Evolutionary conservation across 2,888 invertebrate genomes (phyloP), one percentile per base, ranked within the genome.

Genomic region (Luperina nickerlii): DNA sequence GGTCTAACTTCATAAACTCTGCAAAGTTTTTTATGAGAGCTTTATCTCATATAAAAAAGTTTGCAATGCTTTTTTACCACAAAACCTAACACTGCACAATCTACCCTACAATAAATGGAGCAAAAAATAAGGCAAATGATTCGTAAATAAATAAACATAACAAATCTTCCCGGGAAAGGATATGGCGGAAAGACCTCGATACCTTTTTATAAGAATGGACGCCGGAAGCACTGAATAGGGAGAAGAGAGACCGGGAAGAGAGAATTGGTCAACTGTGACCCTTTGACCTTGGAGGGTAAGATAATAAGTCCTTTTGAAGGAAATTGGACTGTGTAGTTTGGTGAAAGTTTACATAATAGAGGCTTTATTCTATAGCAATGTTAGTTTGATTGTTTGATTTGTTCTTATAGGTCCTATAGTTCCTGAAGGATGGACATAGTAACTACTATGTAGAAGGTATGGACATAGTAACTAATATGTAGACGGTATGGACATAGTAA

Each of bases 171-270:
- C 74, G 51, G n/a, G 18, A 86, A 84, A 83, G 83, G 84, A 83
- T 86, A 76, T 70, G 57, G 75, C 63, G 45, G 62, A 74, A 68
- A 68, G 83, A 86, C 76, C 70, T 74, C 75, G 20, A 72, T 85
- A 87, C 76, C 85, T 84, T 85, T 84, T 87, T 63, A 87, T 67
- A 87, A 73, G 75, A 79, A 85, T 79, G 67, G 73, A n/a, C 15
- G 54, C 70, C 87, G 87, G 85, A 85, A 84, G 54, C 42, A 48
- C 48, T 67, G 76, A 79, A 87, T 74, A 45, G 70, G 66, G 66
- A 71, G 74, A 42, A 48, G 66, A 78, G 77, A 62, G 62, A 63
- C 20, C 63, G 42, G 62, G 63, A 62, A 72, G 60, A 45, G 27
- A 13, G 69, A 63, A 70, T 84, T 79, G 84, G 84, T 84, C 87